Evolutionary conservation across 2,888 invertebrate species (phyloP).

Genomic region (Oscheius sp.): DNA sequence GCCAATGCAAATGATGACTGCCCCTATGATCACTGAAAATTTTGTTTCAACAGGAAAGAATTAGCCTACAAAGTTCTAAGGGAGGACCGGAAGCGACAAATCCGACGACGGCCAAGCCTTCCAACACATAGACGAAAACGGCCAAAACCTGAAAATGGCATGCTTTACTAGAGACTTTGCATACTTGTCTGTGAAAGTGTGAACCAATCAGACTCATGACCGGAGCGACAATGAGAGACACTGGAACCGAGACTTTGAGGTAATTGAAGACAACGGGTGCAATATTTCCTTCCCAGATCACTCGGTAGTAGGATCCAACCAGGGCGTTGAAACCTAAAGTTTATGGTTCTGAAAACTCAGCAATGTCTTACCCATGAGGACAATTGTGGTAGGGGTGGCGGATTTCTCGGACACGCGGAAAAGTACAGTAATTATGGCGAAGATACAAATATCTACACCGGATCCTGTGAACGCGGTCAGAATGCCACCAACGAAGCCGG

Average conservation of each 20-base stretch:
- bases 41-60: not conserved
- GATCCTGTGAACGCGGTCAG: slow-evolving; percentile 72
- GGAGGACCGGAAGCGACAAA: slow-evolving; percentile 62
- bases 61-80: slow-evolving; percentile 8
- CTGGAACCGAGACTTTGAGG: slow-evolving; percentile 43
- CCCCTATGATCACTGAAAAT: slow-evolving; percentile 33
- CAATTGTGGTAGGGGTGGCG: slow-evolving; percentile 73
- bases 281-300: slow-evolving; percentile 60
- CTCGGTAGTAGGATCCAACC: slow-evolving; percentile 66
- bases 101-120: slow-evolving; percentile 55
- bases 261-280: slow-evolving; percentile 54
- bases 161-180: not conserved
- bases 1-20: slow-evolving; percentile 45
- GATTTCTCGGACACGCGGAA: slow-evolving; percentile 69
- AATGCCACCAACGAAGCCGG: slow-evolving; percentile 70
- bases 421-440: slow-evolving; percentile 65
- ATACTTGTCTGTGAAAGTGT: slow-evolving; percentile 64
- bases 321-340: slow-evolving; percentile 58
- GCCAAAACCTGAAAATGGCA: slow-evolving; percentile 54
- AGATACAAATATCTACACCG: slow-evolving; percentile 72
- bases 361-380: slow-evolving; percentile 64
- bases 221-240: slow-evolving; percentile 54
- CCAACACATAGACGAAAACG: slow-evolving; percentile 59
- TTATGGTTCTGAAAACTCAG: not conserved
- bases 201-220: slow-evolving; percentile 65